Base-by-base conservation (phyloP, 2,888 invertebrate genomes). In the Amiota mariae region DNA sequence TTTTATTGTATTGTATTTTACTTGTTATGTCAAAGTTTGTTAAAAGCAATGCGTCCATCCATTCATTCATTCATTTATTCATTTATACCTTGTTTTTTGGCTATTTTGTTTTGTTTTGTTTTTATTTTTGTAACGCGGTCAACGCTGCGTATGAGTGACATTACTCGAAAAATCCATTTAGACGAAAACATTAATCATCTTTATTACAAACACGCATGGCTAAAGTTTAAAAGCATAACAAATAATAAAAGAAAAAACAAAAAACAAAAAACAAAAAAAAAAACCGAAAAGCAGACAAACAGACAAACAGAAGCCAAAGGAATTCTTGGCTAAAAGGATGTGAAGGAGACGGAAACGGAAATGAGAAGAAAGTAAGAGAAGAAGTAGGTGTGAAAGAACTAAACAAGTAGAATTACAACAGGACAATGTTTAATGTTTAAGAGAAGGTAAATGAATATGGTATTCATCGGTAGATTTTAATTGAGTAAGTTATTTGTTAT, bases 131-230 rank as follows among this genome's bases (percentile, higher is more conserved):
- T 61, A 6, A 36, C 36, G 36, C 36, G 59, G 63, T 64, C 67
- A 68, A 68, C 67, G 24, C 36, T 68, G 67, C 67, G 67, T 68
- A 68, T 68, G 71, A 71, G 71, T 71, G 51, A 71, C 54, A 61
- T 64, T 64, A 57, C 64, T 49, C 64, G 49, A 63, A 68, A 71
- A 71, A 54, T 49, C 71, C 71, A 71, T 71, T 71, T 71, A 64
- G 71, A 54, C 15, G n/a, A 15, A 12, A 51, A 36, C 63, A 71
- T 71, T 71, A 71, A 71, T 71, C 71, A 71, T 71, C 54, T 63
- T 71, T 71, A 71, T 71, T 63, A 71, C 71, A 49, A 68, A 68
- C 49, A 68, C 54, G 67, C 67, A 54, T 51, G 51, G 54, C 46
- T 68, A 15, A 68, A 68, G 67, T 54, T 68, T 51, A 68, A 51